Evolutionary conservation across 2,888 invertebrate genomes (phyloP), one percentile per base, ranked within the genome.

Genomic region (Adelphocoris suturalis): DNA sequence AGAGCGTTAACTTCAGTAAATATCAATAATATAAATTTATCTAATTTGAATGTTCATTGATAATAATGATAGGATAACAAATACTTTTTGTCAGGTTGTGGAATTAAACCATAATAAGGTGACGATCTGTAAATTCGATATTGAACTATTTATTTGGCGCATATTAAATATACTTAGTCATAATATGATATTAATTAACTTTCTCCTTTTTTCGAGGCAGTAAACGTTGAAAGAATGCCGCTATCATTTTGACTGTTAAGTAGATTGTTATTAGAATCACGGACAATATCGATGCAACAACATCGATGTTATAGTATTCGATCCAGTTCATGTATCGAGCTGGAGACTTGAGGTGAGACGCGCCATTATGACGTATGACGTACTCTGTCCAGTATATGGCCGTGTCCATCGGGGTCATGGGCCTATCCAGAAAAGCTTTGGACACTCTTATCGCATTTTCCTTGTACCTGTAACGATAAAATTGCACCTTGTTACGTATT

Each of bases 351-450:
- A 89, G 82, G 23, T 89, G 89, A 1, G 81, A 57, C 3, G 89
- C 89, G 3, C 89, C 89, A 19, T 82, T 89, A 46, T 95, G 95
- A 61, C 95, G 94, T 12, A 95, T 93, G 0, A 95, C 94, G 91
- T 96, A 95, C 92, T 96, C 96, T 84, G 95, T 94, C 96, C 96
- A 96, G 93, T 95, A 96, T 0, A 95, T 93, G 0, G 95, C 95
- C 28, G 94, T 95, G 47, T 96, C 95, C 90, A 96, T 91, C 0
- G 96, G 95, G 19, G 94, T 93, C 92, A 94, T 92, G 0, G 95
- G 95, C 46, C 96, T 93, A 92, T 96, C 96, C 19, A 91, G 90
- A 90, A 92, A 92, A 0, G 90, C 84, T n/a, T 86, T 89, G 5
- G 92, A 91, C n/a, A 92, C 57, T 27, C 86, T 75, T 76, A 86